Conservation (phyloP, 37 sponge, comb jelly and placozoan species). For the Geodia barretti region DNA sequence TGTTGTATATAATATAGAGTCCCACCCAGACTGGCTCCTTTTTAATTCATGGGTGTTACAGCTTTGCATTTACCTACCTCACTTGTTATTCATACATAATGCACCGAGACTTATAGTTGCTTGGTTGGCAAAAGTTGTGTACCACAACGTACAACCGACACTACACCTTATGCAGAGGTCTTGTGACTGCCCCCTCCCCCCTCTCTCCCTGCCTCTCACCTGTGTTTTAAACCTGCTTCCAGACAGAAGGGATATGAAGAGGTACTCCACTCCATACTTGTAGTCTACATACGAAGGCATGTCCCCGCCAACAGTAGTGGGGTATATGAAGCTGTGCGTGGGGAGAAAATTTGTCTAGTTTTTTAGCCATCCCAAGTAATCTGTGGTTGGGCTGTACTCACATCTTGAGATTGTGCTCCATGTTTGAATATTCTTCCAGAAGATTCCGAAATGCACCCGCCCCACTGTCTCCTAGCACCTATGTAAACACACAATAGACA, state of each 20-base stretch:
- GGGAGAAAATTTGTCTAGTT: not conserved
- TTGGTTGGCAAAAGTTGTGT: no score
- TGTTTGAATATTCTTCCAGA: constrained; percentile 26
- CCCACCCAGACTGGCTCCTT: no score
- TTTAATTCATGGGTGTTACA: no score
- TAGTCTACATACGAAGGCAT: constrained; percentile 68
- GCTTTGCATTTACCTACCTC: no score
- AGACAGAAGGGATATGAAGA: constrained; percentile 65
- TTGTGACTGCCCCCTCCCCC: no score
- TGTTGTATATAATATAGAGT: no score
- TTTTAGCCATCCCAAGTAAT: not conserved
- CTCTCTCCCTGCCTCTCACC: constrained; percentile 23
- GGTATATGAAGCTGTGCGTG: constrained; percentile 55
- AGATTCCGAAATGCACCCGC: constrained; percentile 42
- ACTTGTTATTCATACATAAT: no score
- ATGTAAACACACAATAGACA: not conserved
- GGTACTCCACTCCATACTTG: constrained; percentile 82
- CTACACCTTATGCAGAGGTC: no score
- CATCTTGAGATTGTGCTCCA: constrained; percentile 59
- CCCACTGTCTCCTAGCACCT: not conserved
- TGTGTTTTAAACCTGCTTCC: constrained; percentile 62
- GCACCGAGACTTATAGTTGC: no score
- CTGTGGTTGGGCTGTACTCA: not conserved
- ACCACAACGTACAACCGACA: no score
- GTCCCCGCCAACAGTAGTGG: constrained; percentile 37